Conservation (phyloP, 2,113 vertebrate species). For the Spea bombifrons region DNA sequence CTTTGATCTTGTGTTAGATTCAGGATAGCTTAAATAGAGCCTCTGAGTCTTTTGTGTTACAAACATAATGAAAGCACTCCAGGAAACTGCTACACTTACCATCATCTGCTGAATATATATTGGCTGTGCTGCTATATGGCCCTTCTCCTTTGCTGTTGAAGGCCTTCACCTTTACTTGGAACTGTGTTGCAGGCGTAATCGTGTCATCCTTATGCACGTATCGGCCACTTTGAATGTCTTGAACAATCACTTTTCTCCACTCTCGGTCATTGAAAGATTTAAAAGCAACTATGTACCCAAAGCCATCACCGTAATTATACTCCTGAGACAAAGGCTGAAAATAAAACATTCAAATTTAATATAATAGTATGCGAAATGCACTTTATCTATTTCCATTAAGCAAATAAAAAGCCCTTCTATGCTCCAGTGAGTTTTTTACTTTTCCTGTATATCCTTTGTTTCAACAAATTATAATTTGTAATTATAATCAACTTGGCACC, state of each 20-base stretch:
- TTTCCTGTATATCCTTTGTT: too few species aligned
- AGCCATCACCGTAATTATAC: slow-evolving; percentile 91
- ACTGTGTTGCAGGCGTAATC: slow-evolving; percentile 77
- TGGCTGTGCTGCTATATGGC: slow-evolving; percentile 81
- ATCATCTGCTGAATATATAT: slow-evolving; percentile 85
- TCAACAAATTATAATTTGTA: too few species aligned
- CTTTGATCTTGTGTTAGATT: too few species aligned
- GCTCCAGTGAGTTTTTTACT: too few species aligned
- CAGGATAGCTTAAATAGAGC: too few species aligned
- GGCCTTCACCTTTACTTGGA: slow-evolving; percentile 93
- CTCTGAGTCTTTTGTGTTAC: too few species aligned
- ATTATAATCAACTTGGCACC: too few species aligned
- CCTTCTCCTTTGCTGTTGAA: slow-evolving; percentile 90
- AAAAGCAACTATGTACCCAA: slow-evolving; percentile 93
- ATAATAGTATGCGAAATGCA: too few species aligned
- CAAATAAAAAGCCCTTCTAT: too few species aligned
- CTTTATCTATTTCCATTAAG: too few species aligned
- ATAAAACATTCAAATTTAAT: not conserved
- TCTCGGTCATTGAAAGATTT: slow-evolving; percentile 71
- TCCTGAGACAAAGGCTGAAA: slow-evolving; percentile 85
- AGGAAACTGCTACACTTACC: slow-evolving; percentile 65
- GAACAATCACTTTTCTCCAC: slow-evolving; percentile 86
- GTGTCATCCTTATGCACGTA: slow-evolving; percentile 89
- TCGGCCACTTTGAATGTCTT: slow-evolving; percentile 76
- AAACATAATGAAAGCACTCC: too few species aligned